Evolutionary conservation across 2,797 vertebrate species (phyloP).

Genomic region (Falco cherrug): DNA sequence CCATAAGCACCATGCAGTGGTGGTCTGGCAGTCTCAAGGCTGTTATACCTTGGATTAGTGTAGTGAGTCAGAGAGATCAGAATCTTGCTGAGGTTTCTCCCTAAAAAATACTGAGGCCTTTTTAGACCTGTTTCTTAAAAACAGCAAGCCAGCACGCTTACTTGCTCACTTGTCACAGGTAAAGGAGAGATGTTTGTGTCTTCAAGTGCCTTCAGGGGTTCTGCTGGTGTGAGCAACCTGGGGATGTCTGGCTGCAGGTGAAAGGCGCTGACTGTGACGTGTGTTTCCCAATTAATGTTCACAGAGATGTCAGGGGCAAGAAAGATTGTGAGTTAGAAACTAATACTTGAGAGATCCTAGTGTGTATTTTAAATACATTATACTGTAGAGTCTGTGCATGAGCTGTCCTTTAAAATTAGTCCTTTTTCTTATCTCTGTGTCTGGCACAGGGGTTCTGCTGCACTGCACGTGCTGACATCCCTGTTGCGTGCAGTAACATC

Average conservation of each 20-base stretch:
- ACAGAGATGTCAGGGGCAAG: background rate
- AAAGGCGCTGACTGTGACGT: background rate
- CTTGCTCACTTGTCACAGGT: background rate
- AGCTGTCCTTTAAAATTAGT: background rate
- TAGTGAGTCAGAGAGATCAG: background rate
- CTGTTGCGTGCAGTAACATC: background rate
- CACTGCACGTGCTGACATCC: background rate
- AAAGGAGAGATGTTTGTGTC: background rate
- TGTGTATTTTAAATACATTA: background rate
- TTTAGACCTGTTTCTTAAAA: background rate
- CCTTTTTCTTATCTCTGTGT: background rate
- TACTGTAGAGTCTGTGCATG: background rate
- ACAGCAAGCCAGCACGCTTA: background rate
- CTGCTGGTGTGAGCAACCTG: background rate
- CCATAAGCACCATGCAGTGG: background rate
- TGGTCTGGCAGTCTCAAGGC: background rate
- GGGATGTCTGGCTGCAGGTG: background rate
- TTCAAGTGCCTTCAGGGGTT: background rate
- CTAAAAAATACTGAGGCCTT: background rate
- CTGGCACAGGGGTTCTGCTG: background rate
- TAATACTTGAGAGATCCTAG: background rate
- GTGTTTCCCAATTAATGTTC: background rate
- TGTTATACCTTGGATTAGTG: background rate
- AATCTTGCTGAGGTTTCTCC: background rate
- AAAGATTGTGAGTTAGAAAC: background rate